Evolutionary conservation across 2,797 vertebrate genomes (phyloP).

Genomic region (Acridotheres tristis): DNA sequence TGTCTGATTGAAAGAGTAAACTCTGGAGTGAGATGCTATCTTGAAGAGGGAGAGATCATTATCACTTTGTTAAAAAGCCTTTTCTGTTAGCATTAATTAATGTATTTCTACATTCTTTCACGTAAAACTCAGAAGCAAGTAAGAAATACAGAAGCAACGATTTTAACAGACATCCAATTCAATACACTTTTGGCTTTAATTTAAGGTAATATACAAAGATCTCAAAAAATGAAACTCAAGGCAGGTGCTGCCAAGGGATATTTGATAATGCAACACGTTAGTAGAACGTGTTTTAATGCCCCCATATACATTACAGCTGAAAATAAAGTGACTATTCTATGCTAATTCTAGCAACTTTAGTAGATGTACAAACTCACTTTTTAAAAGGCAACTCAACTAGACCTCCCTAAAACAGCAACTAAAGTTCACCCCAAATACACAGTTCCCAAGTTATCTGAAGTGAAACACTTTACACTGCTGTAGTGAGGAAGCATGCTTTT

Average conservation of each 20-base stretch:
- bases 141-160: neutral
- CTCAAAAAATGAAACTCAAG: neutral
- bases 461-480: neutral
- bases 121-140: neutral
- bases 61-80: constrained; percentile 48
- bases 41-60: constrained; percentile 51
- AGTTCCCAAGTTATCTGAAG: neutral
- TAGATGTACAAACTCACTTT: neutral
- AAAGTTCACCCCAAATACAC: neutral
- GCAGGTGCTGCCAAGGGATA: neutral
- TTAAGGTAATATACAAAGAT: neutral
- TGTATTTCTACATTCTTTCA: constrained; percentile 14
- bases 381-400: neutral
- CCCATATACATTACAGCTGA: neutral
- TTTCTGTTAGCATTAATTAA: constrained; percentile 32
- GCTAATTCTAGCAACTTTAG: neutral
- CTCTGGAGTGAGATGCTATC: constrained; percentile 42
- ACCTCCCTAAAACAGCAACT: neutral
- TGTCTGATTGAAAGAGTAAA: constrained; percentile 59
- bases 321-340: neutral
- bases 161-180: constrained; percentile 9
- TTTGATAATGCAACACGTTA: neutral
- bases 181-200: neutral
- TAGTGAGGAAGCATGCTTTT: neutral
- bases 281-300: neutral